phyloP scores from a whole-genome alignment of 2,797 vertebrate genomes.

The Enteromius mattozi region DNA sequence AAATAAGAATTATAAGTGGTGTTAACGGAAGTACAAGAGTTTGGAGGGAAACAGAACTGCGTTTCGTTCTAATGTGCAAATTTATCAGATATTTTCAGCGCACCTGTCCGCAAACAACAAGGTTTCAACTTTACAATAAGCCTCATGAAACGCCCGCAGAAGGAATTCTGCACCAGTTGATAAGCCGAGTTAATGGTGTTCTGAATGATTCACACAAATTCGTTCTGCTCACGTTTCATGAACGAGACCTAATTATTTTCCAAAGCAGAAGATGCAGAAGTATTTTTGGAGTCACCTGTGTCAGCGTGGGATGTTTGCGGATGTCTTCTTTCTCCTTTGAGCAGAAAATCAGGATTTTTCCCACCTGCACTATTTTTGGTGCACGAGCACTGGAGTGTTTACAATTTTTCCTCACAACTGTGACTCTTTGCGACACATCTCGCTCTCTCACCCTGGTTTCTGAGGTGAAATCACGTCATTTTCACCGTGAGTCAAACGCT shows the following conservation, averaged over 20 bases:
- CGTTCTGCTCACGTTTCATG: not conserved
- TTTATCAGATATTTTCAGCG: conserved; percentile 14
- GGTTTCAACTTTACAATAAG: not conserved
- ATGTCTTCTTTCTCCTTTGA: not conserved
- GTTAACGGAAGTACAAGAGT: not conserved
- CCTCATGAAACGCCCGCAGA: not conserved
- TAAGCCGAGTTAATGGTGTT: not conserved
- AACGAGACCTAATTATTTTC: not conserved
- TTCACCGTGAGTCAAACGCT: conserved; percentile 69
- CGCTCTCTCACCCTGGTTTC: not conserved
- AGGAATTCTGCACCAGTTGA: not conserved
- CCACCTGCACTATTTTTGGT: conserved; percentile 51
- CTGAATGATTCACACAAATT: not conserved
- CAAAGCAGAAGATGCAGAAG: not conserved
- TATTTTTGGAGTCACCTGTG: conserved; percentile 25
- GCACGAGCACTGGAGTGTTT: conserved; percentile 50
- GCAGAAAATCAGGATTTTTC: conserved; percentile 34
- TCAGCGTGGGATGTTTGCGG: conserved; percentile 7
- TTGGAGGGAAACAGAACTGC: conserved; percentile 2
- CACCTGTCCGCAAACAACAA: not conserved
- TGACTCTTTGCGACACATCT: conserved; percentile 32
- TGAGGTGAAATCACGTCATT: conserved; percentile 46
- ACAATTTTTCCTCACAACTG: conserved; percentile 45
- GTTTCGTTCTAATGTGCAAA: conserved; percentile 38
- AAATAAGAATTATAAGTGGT: conserved; percentile 3